These are phyloP conservation scores for Montipora efflorescens DNA, from an alignment of 64 coral and sea anemone genomes.

Conservation along the genomic window DNA sequence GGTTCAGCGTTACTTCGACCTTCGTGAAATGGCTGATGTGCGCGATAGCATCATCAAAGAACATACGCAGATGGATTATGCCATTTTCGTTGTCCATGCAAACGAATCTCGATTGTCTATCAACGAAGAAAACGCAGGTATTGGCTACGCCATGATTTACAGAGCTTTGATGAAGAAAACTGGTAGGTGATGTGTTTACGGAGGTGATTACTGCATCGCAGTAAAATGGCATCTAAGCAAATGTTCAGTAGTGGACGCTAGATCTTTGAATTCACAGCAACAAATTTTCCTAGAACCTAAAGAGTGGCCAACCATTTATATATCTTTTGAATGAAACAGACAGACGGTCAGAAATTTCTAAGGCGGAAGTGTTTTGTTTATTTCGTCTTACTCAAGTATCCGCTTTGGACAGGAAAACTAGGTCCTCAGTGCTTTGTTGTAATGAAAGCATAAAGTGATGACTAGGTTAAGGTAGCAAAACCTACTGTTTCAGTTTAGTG, in stretches of 20 bases:
- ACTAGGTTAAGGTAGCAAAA: too few relatives aligned
- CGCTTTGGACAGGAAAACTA: too few relatives aligned
- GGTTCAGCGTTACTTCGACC: conserved; percentile 50
- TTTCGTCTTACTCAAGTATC: too few relatives aligned
- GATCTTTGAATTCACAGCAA: background rate
- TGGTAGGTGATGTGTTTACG: conserved; percentile 8
- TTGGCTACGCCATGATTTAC: conserved; percentile 80
- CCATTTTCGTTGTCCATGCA: conserved; percentile 86
- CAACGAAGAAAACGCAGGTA: conserved; percentile 72
- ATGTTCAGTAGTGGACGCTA: background rate
- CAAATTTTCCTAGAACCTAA: too few relatives aligned
- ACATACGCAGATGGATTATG: conserved; percentile 8
- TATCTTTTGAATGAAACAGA: too few relatives aligned
- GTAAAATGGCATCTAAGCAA: background rate
- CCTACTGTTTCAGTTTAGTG: too few relatives aligned
- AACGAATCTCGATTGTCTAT: conserved; percentile 75
- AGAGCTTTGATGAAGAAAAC: conserved; percentile 61
- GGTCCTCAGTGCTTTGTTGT: too few relatives aligned
- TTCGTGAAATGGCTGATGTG: conserved; percentile 58
- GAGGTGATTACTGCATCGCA: background rate
- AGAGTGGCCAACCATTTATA: too few relatives aligned
- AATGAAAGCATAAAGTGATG: too few relatives aligned
- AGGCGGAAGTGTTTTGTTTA: too few relatives aligned
- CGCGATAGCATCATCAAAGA: background rate
- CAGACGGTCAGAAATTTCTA: too few relatives aligned